These are phyloP conservation scores for Cheilosia vulpina DNA, from an alignment of 2,888 invertebrate species.

Conservation along the genomic window DNA sequence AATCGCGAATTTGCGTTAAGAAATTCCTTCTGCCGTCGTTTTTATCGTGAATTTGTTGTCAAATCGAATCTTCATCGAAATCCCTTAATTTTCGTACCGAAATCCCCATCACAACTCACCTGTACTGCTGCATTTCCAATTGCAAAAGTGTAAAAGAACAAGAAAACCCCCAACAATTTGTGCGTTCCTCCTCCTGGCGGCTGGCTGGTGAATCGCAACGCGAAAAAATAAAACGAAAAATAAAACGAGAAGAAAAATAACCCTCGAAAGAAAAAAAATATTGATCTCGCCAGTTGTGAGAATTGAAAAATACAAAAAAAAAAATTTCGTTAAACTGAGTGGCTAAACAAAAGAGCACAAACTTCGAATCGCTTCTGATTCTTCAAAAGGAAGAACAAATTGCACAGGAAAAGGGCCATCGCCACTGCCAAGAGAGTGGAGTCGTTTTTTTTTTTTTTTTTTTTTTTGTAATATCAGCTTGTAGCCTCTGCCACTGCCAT, in stretches of 20 bases:
- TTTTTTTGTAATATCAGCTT: slow-evolving; percentile 45
- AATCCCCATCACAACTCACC: slow-evolving; percentile 23
- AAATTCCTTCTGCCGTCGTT: slow-evolving; percentile 49
- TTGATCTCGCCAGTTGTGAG: slow-evolving; percentile 54
- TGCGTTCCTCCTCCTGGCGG: slow-evolving; percentile 74
- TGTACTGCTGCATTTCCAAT: slow-evolving; percentile 8
- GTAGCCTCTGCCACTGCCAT: slow-evolving; percentile 56
- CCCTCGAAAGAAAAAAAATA: slow-evolving; percentile 56
- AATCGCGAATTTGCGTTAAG: slow-evolving; percentile 69
- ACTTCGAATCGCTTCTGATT: slow-evolving; percentile 26
- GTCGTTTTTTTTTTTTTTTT: slow-evolving; percentile 36
- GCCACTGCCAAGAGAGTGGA: slow-evolving; percentile 54
- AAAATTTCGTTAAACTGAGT: slow-evolving; percentile 1
- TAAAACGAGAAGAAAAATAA: slow-evolving; percentile 50
- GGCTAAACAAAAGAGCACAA: slow-evolving; percentile 45
- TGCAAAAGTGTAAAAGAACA: slow-evolving; percentile 42
- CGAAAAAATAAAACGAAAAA: slow-evolving; percentile 43
- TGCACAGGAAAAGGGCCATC: slow-evolving; percentile 38
- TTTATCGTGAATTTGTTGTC: slow-evolving; percentile 45
- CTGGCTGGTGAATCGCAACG: slow-evolving; percentile 78
- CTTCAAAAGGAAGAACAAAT: slow-evolving; percentile 18
- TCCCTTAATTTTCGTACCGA: slow-evolving; percentile 17
- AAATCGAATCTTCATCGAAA: slow-evolving; percentile 37
- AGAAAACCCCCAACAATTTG: slow-evolving; percentile 32
- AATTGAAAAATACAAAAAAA: slow-evolving; percentile 5